Conservation (phyloP, 2,113 vertebrate species). For the Pseudopipra pipra region DNA sequence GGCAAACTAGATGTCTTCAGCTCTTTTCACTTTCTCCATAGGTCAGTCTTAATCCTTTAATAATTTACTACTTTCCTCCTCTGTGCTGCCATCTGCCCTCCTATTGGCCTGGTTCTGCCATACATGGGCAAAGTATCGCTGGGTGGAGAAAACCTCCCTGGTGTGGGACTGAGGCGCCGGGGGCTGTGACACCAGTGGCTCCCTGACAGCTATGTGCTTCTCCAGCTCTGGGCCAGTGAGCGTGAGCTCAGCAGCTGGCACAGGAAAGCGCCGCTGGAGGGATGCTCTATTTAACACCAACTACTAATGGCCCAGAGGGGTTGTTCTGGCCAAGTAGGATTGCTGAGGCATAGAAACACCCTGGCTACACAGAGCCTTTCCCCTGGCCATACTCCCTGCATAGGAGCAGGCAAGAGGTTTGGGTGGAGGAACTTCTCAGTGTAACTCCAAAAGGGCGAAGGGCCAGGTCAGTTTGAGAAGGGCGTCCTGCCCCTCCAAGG, state of each 20-base stretch:
- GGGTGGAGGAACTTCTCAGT: background rate
- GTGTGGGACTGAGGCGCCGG: fast-evolving
- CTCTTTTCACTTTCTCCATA: background rate
- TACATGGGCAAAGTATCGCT: background rate
- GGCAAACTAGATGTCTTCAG: background rate
- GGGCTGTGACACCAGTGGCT: fast-evolving
- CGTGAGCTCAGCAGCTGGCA: constrained; percentile 39
- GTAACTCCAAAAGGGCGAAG: background rate
- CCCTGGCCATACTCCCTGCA: constrained; percentile 1
- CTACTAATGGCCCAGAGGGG: background rate
- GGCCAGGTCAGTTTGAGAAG: background rate
- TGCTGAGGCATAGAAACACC: constrained; percentile 31
- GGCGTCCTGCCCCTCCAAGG: fast-evolving
- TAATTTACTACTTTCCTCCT: background rate
- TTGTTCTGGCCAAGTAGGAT: constrained; percentile 27
- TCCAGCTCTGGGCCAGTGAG: background rate
- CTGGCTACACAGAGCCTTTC: background rate
- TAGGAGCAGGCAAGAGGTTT: background rate
- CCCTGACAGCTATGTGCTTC: background rate
- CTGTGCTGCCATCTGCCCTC: background rate
- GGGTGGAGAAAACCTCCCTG: background rate
- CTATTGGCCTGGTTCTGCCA: background rate
- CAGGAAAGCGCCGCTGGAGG: background rate
- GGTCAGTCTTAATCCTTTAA: background rate
- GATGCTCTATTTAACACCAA: constrained; percentile 22